Conservation (phyloP, 1,140 invertebrate genomes). For the Macrobrachium nipponense region DNA sequence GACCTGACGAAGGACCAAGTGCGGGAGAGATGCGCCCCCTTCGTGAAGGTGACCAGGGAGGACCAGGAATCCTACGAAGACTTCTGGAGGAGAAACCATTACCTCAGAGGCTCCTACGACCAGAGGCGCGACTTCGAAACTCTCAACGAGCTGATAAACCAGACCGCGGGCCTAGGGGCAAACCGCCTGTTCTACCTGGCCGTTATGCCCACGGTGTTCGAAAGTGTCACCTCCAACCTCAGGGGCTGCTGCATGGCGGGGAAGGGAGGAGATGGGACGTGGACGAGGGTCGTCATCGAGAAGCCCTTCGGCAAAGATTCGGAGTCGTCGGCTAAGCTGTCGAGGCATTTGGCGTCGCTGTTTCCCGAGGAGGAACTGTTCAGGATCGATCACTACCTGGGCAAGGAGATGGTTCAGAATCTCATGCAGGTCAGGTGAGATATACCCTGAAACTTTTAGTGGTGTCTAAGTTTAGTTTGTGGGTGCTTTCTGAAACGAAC, state of each 20-base stretch:
- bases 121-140: conserved; percentile 81
- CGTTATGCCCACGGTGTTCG: conserved; percentile 94
- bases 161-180: conserved; percentile 70
- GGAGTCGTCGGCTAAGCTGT: conserved; percentile 84
- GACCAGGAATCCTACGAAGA: conserved; percentile 83
- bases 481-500: neutral
- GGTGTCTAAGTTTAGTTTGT: neutral
- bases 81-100: conserved; percentile 91
- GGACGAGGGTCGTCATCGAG: conserved; percentile 97
- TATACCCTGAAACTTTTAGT: neutral
- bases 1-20: conserved; percentile 82
- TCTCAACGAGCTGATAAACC: conserved; percentile 79
- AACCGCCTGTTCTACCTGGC: conserved; percentile 98
- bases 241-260: conserved; percentile 84
- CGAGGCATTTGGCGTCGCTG: conserved; percentile 86
- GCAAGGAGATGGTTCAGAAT: conserved; percentile 99
- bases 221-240: conserved; percentile 87
- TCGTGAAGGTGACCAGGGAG: conserved; percentile 83
- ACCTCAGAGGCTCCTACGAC: conserved; percentile 89
- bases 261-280: conserved; percentile 76
- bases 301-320: conserved; percentile 98
- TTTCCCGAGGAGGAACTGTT: conserved; percentile 98
- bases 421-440: conserved; percentile 75
- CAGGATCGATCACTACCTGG: conserved; percentile 98
- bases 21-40: conserved; percentile 79